Percentiles rank a stretch among this genome's conserved stretches.
Conservation (phyloP, 2,888 invertebrate species). For the Mechanitis mazaeus region DNA sequence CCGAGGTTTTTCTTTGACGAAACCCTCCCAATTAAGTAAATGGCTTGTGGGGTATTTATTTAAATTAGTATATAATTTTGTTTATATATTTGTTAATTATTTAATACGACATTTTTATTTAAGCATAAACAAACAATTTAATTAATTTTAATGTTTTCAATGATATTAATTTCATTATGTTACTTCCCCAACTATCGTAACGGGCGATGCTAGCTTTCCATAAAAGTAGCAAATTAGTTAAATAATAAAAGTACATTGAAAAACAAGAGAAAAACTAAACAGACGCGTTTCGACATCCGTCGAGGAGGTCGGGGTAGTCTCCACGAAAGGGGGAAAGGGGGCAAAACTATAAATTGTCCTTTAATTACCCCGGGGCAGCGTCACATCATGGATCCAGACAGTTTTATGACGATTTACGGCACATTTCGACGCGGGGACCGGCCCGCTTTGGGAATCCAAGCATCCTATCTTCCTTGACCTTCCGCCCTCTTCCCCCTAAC, state of each 20-base stretch:
- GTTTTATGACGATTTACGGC: conserved; percentile 81
- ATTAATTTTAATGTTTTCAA: too few species aligned
- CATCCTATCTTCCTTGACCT: conserved; percentile 44
- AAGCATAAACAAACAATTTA: too few species aligned
- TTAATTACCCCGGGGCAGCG: conserved; percentile 79
- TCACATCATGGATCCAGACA: conserved; percentile 85
- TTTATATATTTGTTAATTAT: not conserved
- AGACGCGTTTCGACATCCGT: conserved; percentile 47
- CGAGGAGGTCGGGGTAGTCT: conserved; percentile 46
- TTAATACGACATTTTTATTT: too few species aligned
- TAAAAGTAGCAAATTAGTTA: conserved; percentile 17
- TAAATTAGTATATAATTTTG: not conserved
- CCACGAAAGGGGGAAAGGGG: conserved; percentile 50
- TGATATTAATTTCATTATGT: too few species aligned
- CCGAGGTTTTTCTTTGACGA: conserved; percentile 36
- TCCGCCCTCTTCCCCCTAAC: conserved; percentile 29
- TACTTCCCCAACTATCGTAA: too few species aligned
- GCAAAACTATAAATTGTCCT: conserved; percentile 77
- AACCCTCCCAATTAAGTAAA: conserved; percentile 35
- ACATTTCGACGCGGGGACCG: conserved; percentile 67
- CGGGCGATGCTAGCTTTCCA: not conserved
- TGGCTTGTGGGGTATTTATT: conserved; percentile 11
- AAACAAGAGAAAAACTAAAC: conserved; percentile 42
- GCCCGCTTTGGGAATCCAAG: conserved; percentile 61
- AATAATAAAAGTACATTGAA: conserved; percentile 27